phyloP scores from a whole-genome alignment of 2,888 invertebrate genomes.

The Dryadula phaetusa region DNA sequence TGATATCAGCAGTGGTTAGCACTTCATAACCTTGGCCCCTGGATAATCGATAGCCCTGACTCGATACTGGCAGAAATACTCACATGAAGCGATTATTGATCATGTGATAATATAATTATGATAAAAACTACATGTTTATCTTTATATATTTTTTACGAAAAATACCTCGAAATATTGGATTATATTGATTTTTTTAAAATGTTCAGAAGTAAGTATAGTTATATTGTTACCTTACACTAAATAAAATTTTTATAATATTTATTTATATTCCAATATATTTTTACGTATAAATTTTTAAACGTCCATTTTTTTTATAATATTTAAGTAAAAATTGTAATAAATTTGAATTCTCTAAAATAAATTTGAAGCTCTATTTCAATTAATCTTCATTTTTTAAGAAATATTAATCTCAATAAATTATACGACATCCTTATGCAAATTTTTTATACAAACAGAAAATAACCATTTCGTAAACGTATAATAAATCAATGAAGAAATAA shows the following conservation, averaged over 20 bases:
- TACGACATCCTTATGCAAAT: background rate
- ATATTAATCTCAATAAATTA: background rate
- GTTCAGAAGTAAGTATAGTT: no score
- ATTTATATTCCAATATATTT: no score
- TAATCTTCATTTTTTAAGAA: background rate
- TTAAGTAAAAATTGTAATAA: background rate
- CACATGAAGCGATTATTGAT: slow-evolving; percentile 25
- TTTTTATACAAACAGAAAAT: background rate
- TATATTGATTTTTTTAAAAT: no score
- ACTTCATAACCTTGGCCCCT: slow-evolving; percentile 39
- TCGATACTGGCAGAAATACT: slow-evolving; percentile 27
- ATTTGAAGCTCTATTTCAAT: background rate
- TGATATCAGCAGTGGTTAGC: slow-evolving; percentile 37
- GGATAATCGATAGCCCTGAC: slow-evolving; percentile 32
- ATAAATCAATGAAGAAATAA: slow-evolving; percentile 19
- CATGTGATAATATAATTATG: slow-evolving; percentile 7
- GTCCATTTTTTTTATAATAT: no score
- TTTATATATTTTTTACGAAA: background rate
- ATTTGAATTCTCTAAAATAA: no score
- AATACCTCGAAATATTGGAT: background rate
- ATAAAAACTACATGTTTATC: background rate
- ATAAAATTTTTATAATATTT: no score
- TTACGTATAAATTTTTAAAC: no score
- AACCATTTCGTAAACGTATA: background rate
- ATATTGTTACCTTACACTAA: no score